phyloP scores from a whole-genome alignment of 2,113 vertebrate species.

The Callionymus lyra region DNA sequence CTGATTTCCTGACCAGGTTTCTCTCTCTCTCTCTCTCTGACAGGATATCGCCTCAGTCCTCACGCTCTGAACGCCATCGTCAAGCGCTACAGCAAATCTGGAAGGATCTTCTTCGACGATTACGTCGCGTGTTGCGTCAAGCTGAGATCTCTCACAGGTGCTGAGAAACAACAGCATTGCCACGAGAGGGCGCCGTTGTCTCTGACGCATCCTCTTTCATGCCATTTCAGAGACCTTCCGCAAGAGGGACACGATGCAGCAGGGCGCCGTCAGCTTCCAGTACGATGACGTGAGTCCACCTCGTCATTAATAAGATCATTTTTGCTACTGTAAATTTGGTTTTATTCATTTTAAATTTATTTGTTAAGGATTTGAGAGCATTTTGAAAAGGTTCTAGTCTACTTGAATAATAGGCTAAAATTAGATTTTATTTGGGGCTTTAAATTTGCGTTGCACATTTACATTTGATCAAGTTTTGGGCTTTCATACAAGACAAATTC shows the following conservation, averaged over 20 bases:
- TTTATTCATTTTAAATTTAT: too few relatives aligned
- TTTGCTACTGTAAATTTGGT: too few relatives aligned
- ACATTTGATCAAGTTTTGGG: too few relatives aligned
- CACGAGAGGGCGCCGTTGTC: too few relatives aligned
- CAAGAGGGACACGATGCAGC: slow-evolving; percentile 77
- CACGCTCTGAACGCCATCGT: slow-evolving; percentile 69
- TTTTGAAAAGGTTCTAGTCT: too few relatives aligned
- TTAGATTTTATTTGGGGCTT: too few relatives aligned
- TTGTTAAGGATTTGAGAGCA: too few relatives aligned
- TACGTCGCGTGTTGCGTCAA: slow-evolving; percentile 88
- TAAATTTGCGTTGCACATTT: too few relatives aligned
- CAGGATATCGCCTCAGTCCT: slow-evolving; percentile 79
- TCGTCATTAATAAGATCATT: too few relatives aligned
- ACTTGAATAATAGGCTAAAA: too few relatives aligned
- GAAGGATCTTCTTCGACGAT: slow-evolving; percentile 83
- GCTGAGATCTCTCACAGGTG: slow-evolving; percentile 79
- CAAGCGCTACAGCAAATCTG: slow-evolving; percentile 78
- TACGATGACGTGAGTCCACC: slow-evolving; percentile 80
- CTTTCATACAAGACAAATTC: too few relatives aligned
- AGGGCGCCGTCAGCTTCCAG: slow-evolving; percentile 76
- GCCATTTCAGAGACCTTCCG: slow-evolving; percentile 72
- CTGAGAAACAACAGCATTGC: too few relatives aligned
- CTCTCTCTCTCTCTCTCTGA: neutral
- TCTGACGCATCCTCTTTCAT: slow-evolving; percentile 6
- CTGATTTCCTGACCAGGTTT: neutral